Conservation (phyloP, 1,140 invertebrate species). For the Eupristina koningsbergeri region DNA sequence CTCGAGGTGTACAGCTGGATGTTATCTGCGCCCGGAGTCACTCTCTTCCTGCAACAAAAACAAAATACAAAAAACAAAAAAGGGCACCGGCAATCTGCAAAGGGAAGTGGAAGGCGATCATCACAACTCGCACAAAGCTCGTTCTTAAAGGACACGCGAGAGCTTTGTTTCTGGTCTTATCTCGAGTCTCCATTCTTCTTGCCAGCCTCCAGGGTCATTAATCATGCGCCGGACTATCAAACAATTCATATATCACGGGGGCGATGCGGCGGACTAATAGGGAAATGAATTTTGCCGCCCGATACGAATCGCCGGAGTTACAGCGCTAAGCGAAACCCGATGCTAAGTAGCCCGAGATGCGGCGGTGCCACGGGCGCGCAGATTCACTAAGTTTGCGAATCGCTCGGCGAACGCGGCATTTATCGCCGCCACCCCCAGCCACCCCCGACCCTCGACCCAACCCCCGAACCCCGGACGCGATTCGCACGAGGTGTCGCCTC, state of each 20-base stretch:
- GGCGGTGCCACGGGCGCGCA: not conserved
- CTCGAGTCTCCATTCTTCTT: slow-evolving; percentile 15
- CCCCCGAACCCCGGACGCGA: slow-evolving; percentile 37
- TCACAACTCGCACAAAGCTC: slow-evolving; percentile 1
- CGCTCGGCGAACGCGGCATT: slow-evolving; percentile 5
- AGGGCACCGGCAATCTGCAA: not conserved
- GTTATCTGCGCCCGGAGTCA: not conserved
- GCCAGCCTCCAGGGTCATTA: slow-evolving; percentile 43
- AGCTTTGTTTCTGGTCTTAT: slow-evolving; percentile 50
- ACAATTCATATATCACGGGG: slow-evolving; percentile 72
- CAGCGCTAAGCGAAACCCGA: slow-evolving; percentile 52
- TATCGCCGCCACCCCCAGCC: too few relatives aligned
- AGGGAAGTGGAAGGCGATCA: not conserved
- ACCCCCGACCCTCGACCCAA: too few relatives aligned
- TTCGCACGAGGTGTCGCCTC: slow-evolving; percentile 54
- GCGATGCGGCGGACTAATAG: slow-evolving; percentile 72
- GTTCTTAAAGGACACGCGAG: slow-evolving; percentile 62
- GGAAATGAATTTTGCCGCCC: slow-evolving; percentile 72
- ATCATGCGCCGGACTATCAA: slow-evolving; percentile 63
- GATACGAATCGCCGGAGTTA: slow-evolving; percentile 63
- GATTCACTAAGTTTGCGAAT: slow-evolving; percentile 35
- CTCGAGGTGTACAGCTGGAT: not conserved
- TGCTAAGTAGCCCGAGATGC: slow-evolving; percentile 42
- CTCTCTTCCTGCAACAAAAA: not conserved
- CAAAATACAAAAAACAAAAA: too few relatives aligned